Percentiles rank a stretch among this genome's conserved stretches.
Evolutionary conservation across 1,140 invertebrate species (phyloP).

Genomic region (Penaeus vannamei): DNA sequence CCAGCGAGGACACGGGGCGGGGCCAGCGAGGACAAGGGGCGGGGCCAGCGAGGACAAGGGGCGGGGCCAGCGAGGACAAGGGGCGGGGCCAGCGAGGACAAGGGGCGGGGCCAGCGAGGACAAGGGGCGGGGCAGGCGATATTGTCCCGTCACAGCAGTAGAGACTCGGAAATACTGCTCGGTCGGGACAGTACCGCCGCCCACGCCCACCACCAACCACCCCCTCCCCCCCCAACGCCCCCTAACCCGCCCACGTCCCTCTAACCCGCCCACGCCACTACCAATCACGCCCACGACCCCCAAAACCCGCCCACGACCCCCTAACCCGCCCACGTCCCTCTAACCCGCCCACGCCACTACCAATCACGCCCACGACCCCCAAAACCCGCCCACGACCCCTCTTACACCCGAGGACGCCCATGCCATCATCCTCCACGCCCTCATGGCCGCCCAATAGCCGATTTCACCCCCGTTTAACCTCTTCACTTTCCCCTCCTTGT

Average conservation of each 20-base stretch:
- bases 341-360: background rate
- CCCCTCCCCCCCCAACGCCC: background rate
- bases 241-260: background rate
- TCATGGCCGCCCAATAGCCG: background rate
- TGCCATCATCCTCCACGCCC: background rate
- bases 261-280: background rate
- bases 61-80: no score
- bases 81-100: background rate
- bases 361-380: background rate
- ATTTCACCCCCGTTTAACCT: no score
- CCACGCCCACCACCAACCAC: background rate
- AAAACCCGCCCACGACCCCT: no score
- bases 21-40: no score
- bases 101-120: background rate
- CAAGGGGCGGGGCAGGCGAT: background rate
- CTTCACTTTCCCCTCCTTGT: no score
- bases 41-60: no score
- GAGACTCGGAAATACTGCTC: slow-evolving; percentile 16
- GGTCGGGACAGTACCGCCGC: slow-evolving; percentile 21
- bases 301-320: no score
- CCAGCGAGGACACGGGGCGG: no score
- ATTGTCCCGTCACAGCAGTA: slow-evolving; percentile 31
- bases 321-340: background rate
- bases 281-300: background rate
- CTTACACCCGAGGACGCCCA: background rate